Base-by-base conservation (phyloP, 2,888 invertebrate genomes). In the Arge pagana region DNA sequence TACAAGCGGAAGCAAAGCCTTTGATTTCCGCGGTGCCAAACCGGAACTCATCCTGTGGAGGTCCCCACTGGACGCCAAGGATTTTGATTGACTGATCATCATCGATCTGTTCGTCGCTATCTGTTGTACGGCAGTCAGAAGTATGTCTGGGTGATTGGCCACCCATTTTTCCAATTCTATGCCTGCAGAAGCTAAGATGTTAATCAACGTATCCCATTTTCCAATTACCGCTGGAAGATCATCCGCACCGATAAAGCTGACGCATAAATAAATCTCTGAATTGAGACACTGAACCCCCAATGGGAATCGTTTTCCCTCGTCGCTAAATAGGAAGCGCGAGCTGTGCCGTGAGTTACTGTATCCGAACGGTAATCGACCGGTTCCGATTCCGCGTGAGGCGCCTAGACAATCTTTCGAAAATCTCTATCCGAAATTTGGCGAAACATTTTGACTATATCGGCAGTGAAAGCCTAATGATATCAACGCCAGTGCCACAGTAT, bases 11-110 rank as follows among this genome's bases (percentile, higher is more conserved):
- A 23, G 39, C 11, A 7, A 39, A 13, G 6, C 13, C 23, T 23
- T 39, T 23, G 2, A 19, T n/a, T 5, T n/a, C 19, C 11, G 21
- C 21, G 11, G 19, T 5, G 5, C 37, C 4, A 13, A 56, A 51
- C 8, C 35, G 11, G 16, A 51, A 51, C 11, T 42, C 7, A 7
- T 56, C 51, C 4, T 19, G 33, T 1, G 30, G 7, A 3, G 51
- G 51, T 4, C 10, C 43, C 49, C 50, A 56, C 1, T 48, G 48
- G 4, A 50, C 35, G 7, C 42, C 51, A 11, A 56, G 39, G 2
- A 51, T 43, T 11, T 53, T 50, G 1, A 53, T 48, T 2, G 48
- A 23, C 2, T 39, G 10, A 21, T 48, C 53, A 2, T 5, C 8
- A 4, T 56, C 50, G 13, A 53, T 54, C 13, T 30, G n/a, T 21